phyloP scores from a whole-genome alignment of 2,113 vertebrate species.

The Eurypyga helias region DNA sequence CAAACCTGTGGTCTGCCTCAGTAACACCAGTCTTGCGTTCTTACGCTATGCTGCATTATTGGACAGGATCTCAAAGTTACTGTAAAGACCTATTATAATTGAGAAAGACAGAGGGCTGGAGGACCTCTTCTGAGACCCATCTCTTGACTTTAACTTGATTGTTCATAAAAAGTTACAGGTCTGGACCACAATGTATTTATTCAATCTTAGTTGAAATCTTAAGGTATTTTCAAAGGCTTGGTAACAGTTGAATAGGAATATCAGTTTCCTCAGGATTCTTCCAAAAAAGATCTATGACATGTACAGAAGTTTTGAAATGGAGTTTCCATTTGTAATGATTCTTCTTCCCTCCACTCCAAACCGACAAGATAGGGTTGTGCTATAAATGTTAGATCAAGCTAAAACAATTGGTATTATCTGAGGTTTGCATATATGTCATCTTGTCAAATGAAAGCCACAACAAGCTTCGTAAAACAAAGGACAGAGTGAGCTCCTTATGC shows the following conservation, averaged over 20 bases:
- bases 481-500: constrained; percentile 51
- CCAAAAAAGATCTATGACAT: not conserved
- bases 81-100: not conserved
- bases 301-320: not conserved
- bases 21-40: not conserved
- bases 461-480: constrained; percentile 16
- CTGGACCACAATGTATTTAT: not conserved
- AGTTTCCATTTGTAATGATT: not conserved
- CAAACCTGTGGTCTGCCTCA: not conserved
- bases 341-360: not conserved
- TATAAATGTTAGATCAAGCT: not conserved
- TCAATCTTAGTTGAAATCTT: not conserved
- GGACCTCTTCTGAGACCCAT: not conserved
- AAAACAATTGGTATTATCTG: not conserved
- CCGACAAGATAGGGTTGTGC: accelerated
- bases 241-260: not conserved
- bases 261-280: not conserved
- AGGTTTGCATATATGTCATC: not conserved
- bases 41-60: not conserved
- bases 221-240: not conserved
- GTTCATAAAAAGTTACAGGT: not conserved
- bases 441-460: constrained; percentile 47
- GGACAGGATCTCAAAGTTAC: not conserved
- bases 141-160: not conserved
- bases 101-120: not conserved